phyloP scores from a whole-genome alignment of 2,797 vertebrate species.

The Gallinago solitaria region DNA sequence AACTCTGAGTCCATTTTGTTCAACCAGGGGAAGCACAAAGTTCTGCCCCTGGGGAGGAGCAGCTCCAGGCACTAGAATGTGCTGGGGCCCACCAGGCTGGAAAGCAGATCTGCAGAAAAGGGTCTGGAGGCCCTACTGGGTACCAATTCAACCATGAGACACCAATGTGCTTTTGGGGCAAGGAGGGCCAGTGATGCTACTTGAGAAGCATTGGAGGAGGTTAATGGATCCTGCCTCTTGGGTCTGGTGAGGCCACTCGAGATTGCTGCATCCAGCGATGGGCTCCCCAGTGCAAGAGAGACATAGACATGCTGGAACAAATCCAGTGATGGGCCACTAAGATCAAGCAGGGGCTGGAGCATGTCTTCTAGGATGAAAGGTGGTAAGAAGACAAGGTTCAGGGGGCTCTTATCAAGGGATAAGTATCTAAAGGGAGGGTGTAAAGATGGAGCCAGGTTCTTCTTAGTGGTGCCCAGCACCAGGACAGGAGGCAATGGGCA shows the following conservation, averaged over 20 bases:
- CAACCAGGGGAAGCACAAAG: too few species aligned
- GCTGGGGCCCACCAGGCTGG: not conserved
- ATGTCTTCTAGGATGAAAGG: not conserved
- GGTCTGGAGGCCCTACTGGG: too few species aligned
- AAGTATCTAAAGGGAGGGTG: not conserved
- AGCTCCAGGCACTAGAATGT: not conserved
- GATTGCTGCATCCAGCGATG: not conserved
- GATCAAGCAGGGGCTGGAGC: not conserved
- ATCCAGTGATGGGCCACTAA: not conserved
- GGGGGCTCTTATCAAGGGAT: too few species aligned
- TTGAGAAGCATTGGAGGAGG: not conserved
- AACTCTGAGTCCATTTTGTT: not conserved
- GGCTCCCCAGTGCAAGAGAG: not conserved
- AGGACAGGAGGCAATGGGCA: rapidly evolving
- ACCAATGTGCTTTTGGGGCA: rapidly evolving
- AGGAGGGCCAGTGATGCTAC: not conserved
- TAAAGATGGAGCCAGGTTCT: not conserved
- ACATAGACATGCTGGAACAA: rapidly evolving
- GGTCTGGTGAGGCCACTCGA: not conserved
- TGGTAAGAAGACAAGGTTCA: rapidly evolving
- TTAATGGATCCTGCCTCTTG: not conserved
- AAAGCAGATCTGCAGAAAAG: not conserved
- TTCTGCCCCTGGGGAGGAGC: not conserved
- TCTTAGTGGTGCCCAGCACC: not conserved
- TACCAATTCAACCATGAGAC: rapidly evolving